Evolutionary conservation across 2,113 vertebrate genomes (phyloP), one percentile per base, ranked within the genome.

Genomic region (Psittacus erithacus): DNA sequence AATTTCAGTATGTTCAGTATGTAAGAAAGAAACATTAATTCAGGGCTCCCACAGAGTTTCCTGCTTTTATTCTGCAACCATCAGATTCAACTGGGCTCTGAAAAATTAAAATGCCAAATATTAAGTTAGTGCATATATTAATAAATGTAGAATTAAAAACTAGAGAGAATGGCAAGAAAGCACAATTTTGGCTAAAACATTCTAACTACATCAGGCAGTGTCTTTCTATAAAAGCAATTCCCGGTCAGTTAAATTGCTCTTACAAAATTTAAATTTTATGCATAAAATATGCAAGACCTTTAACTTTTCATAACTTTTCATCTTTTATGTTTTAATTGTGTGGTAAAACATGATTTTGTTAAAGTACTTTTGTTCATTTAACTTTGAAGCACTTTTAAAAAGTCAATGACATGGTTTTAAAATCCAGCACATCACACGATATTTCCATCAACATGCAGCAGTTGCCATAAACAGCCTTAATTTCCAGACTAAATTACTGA

Each of bases 391-490:
- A 31, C 47, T 88, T 96, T 86, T 74, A 27, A 88, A 86, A 94
- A 93, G 95, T 93, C 93, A 95, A 55, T 93, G 69, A 90, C 65
- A 95, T 57, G 90, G 76, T 83, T 97, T 96, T 93, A 96, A 95
- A 96, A 95, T 78, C 63, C 6, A 93, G 69, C 50, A 90, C 52
- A 92, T 93, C 82, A 93, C 88, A 92, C 0, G 8, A 41, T 88
- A 94, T 83, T 95, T 96, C 93, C 88, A 94, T 83, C 92, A 76
- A 92, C 91, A 94, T 86, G 89, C 55, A 75, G 92, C 88, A 88
- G 88, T 92, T 95, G 35, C 73, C 93, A 95, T 90, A 95, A 95
- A 86, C 93, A 95, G 80, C 60, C 86, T 94, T 96, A 94, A 97
- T 95, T 94, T 94, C 92, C 88, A 60, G 73, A 49, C 85, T 90